Percentiles rank a stretch among this genome's conserved stretches.
Evolutionary conservation across 1,140 invertebrate species (phyloP).

Genomic region (Drusus annulatus): DNA sequence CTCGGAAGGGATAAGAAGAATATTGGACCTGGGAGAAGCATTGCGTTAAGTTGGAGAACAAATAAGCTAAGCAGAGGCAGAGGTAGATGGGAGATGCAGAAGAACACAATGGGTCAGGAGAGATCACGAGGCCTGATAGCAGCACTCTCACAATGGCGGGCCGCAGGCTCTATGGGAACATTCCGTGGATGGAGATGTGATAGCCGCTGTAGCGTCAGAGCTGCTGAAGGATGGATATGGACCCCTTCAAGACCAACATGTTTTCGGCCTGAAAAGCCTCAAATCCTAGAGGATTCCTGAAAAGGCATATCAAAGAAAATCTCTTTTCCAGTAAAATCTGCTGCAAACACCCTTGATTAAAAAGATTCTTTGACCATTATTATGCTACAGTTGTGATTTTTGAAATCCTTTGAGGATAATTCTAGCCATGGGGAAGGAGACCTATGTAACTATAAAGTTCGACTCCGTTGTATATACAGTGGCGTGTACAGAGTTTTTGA

Average conservation of each 20-base stretch:
- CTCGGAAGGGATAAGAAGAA: background rate
- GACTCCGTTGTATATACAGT: too few relatives aligned
- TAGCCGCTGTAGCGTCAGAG: background rate
- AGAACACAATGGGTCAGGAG: constrained; percentile 24
- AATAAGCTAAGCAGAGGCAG: background rate
- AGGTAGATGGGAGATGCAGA: background rate
- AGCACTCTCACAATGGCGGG: constrained; percentile 30
- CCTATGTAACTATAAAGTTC: too few relatives aligned
- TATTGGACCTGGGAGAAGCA: background rate
- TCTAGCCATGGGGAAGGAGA: too few relatives aligned
- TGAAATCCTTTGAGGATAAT: too few relatives aligned
- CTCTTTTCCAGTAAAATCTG: too few relatives aligned
- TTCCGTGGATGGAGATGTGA: constrained; percentile 30
- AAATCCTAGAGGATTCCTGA: background rate
- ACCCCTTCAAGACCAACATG: background rate
- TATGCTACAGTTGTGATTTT: background rate
- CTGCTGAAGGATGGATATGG: background rate
- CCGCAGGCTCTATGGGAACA: constrained; percentile 26
- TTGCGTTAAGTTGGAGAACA: constrained; percentile 15
- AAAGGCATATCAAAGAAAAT: too few relatives aligned
- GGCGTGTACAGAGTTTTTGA: too few relatives aligned
- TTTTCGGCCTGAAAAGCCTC: background rate
- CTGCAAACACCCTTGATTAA: background rate
- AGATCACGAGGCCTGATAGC: constrained; percentile 10
- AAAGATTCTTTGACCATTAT: background rate